Evolutionary conservation across 1,140 invertebrate species (phyloP), one percentile per base, ranked within the genome.

Genomic region (Tyrophagus putrescentiae): DNA sequence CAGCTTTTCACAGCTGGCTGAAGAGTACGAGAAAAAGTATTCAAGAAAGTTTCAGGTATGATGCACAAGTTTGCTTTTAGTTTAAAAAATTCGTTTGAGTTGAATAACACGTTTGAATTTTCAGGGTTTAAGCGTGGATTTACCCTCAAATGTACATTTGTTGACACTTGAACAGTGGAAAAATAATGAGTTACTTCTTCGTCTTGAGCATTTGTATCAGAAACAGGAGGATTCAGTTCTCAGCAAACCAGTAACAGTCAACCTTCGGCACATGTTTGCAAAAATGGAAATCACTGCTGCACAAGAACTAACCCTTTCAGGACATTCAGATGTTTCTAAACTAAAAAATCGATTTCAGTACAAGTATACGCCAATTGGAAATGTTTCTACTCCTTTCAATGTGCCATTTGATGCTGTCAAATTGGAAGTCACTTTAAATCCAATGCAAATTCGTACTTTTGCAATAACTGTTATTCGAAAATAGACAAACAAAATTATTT

Each of bases 121-220:
- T n/a, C n/a, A 64, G 77, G 71, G 31, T 60, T 81, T 33, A 67
- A 65, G 0, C 66, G 65, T 65, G 25, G 71, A 6, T 67, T 96
- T 0, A 0, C 89, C 90, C 0, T 65, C 72, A 9, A 87, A 89
- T 68, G 78, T 95, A 0, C 82, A 91, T 65, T 71, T 97, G 18
- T 71, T 96, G 25, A 92, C 89, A 5, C 70, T 94, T 56, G 89
- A 94, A 69, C 83, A 85, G 6, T 87, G 85, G 80, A 80, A 80
- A 50, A 76, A 74, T 16, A 73, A 72, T 1, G 76, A 76, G 13
- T 71, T 87, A 16, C 73, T 97, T 1, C 62, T 96, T 0, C 76
- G 92, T 52, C 72, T 97, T 4, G 92, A 97, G 68, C 88, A 97
- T 71, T 79, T 89, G 41, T 80, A 86, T 63, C 86, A 92, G 70